phyloP scores from a whole-genome alignment of 2,113 vertebrate genomes.

The Hyperopisus bebe region DNA sequence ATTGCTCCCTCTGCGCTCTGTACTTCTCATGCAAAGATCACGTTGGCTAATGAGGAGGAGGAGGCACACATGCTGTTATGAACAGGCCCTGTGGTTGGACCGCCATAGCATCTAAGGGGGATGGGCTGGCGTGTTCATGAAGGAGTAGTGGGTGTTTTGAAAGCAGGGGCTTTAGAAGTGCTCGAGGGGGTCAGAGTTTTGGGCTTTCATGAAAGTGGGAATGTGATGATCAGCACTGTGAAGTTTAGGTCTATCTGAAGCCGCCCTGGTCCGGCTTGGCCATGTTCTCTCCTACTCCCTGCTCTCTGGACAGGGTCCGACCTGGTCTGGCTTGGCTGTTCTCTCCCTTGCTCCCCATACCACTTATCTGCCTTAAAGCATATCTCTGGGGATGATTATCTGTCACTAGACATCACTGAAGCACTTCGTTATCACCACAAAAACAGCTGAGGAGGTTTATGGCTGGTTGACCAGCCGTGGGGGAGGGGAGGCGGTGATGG shows the following conservation, averaged over 20 bases:
- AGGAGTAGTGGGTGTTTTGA: constrained; percentile 61
- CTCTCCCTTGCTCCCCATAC: constrained; percentile 46
- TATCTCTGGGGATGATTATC: constrained; percentile 82
- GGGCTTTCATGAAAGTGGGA: constrained; percentile 95
- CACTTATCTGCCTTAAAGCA: constrained; percentile 80
- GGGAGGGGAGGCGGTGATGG: neutral
- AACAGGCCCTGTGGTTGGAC: neutral
- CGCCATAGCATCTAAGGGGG: neutral
- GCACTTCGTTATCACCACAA: constrained; percentile 81
- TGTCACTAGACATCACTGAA: constrained; percentile 85
- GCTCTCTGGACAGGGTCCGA: constrained; percentile 19
- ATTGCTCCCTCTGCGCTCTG: neutral
- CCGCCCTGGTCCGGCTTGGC: constrained; percentile 51
- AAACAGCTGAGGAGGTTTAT: constrained; percentile 81
- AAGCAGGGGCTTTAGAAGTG: constrained; percentile 80
- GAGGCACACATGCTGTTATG: neutral
- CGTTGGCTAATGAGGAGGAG: neutral
- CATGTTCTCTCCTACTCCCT: neutral
- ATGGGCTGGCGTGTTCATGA: neutral
- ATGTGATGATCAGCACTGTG: constrained; percentile 98
- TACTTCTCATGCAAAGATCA: neutral
- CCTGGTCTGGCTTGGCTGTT: constrained; percentile 24
- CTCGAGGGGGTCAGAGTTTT: constrained; percentile 89
- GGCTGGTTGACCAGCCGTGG: constrained; percentile 70
- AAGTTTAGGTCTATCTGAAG: constrained; percentile 94